These are phyloP conservation scores for Pocillopora grandis DNA, from an alignment of 92 coral and sea anemone genomes.

Conservation along the genomic window DNA sequence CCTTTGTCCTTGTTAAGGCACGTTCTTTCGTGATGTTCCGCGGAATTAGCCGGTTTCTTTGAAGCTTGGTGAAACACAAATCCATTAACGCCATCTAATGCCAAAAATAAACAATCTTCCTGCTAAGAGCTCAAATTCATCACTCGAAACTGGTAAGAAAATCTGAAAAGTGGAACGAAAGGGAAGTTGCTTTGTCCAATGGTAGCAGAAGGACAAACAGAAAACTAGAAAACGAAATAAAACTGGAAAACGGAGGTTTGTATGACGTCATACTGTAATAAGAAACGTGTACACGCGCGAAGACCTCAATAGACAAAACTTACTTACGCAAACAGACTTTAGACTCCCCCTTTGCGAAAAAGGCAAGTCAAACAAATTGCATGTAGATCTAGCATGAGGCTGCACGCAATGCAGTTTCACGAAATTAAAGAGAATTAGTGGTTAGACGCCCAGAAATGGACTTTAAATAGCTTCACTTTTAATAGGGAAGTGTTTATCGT, in stretches of 20 bases:
- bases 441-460: background rate
- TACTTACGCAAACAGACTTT: background rate
- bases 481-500: background rate
- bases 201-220: background rate
- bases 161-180: background rate
- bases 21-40: background rate
- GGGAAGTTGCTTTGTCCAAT: background rate
- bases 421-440: background rate
- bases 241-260: background rate
- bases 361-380: background rate
- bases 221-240: background rate
- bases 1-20: background rate
- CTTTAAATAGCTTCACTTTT: background rate
- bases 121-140: background rate
- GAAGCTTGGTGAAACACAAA: background rate
- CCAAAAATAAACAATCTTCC: background rate
- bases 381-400: background rate
- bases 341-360: background rate
- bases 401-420: slow-evolving; percentile 16
- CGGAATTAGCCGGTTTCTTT: slow-evolving; percentile 5
- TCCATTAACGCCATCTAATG: background rate
- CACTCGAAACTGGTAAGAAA: slow-evolving; percentile 1
- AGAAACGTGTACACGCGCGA: no score
- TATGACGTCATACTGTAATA: background rate
- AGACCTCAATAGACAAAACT: background rate